These are phyloP conservation scores for Chelonoidis abingdonii DNA, from an alignment of 2,113 vertebrate species.

Conservation along the genomic window DNA sequence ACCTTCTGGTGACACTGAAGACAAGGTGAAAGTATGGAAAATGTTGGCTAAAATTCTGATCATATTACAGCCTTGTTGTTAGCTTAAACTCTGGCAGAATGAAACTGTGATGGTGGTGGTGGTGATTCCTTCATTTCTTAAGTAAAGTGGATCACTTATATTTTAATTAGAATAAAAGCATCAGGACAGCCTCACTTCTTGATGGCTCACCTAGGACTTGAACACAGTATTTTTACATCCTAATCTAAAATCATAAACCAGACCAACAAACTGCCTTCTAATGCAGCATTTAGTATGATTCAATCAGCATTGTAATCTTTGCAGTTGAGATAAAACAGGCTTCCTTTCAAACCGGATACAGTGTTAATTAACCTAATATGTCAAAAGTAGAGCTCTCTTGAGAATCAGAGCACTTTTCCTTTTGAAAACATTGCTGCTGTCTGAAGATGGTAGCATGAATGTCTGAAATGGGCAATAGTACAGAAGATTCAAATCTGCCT, in stretches of 20 bases:
- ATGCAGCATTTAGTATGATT: not conserved
- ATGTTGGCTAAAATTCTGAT: not conserved
- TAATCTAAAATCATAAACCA: not conserved
- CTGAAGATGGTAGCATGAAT: not conserved
- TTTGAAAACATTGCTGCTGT: not conserved
- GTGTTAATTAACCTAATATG: not conserved
- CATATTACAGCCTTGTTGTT: not conserved
- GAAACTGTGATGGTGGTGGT: not conserved
- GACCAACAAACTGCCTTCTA: not conserved
- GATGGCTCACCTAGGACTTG: not conserved
- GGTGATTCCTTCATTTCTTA: not conserved
- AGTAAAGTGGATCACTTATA: not conserved
- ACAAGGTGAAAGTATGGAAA: not conserved
- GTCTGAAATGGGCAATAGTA: not conserved
- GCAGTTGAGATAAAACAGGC: constrained; percentile 12
- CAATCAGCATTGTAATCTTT: not conserved
- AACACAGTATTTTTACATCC: not conserved
- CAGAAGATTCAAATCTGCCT: not conserved
- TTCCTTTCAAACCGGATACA: constrained; percentile 39
- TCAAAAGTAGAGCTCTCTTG: not conserved
- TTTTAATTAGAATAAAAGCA: constrained; percentile 14
- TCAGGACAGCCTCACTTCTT: not conserved
- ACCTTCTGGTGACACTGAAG: not conserved
- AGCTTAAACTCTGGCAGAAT: not conserved
- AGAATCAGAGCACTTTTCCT: not conserved